phyloP scores from a whole-genome alignment of 2,888 invertebrate genomes.

The Thymelicus acteon region DNA sequence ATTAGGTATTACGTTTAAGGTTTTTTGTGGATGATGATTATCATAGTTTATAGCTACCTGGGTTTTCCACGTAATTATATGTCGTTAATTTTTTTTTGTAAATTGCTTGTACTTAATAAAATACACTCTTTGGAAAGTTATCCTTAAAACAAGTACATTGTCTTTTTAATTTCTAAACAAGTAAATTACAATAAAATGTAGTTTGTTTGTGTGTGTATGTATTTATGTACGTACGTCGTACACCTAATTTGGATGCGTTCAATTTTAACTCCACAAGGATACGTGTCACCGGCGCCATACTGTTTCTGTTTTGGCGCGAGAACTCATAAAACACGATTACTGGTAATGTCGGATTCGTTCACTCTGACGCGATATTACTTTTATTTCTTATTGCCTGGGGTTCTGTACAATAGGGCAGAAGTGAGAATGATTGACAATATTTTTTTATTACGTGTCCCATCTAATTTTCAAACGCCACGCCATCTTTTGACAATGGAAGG shows the following conservation, averaged over 20 bases:
- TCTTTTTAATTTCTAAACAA: no score
- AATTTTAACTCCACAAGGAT: slow-evolving; percentile 73
- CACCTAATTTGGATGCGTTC: slow-evolving; percentile 39
- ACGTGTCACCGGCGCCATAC: slow-evolving; percentile 67
- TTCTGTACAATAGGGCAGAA: slow-evolving; percentile 40
- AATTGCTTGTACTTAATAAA: no score
- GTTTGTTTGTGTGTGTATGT: background rate
- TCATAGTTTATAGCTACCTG: background rate
- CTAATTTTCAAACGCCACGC: slow-evolving; percentile 32
- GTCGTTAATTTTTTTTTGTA: no score
- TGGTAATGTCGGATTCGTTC: slow-evolving; percentile 71
- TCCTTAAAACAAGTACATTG: no score
- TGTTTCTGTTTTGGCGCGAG: slow-evolving; percentile 68
- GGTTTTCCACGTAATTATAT: background rate
- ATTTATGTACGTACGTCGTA: slow-evolving; percentile 5
- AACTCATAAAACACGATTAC: slow-evolving; percentile 79
- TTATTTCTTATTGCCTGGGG: slow-evolving; percentile 46
- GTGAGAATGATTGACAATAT: slow-evolving; percentile 39
- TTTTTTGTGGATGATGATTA: background rate
- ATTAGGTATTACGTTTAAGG: background rate
- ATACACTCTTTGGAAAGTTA: no score
- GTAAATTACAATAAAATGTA: background rate
- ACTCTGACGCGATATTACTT: slow-evolving; percentile 55
- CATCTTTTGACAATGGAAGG: slow-evolving; percentile 33
- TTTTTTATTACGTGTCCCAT: slow-evolving; percentile 38